A percentile compares a stretch with the other conserved stretches of the same genome.
Conservation (phyloP, 2,888 invertebrate genomes). For the Neoaliturus tenellus region DNA sequence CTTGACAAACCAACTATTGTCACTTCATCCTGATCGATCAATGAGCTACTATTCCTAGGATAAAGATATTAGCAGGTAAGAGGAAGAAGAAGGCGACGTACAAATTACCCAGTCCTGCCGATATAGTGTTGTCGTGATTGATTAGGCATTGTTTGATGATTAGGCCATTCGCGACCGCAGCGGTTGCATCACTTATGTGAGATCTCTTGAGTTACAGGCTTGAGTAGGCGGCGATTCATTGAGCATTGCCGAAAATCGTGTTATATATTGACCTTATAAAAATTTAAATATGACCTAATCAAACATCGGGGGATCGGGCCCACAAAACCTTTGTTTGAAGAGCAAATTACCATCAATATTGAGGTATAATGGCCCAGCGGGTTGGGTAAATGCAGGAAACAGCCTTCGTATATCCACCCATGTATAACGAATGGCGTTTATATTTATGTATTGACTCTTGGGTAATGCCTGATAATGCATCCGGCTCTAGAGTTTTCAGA, state of each 20-base stretch:
- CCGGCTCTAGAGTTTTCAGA: too few species aligned
- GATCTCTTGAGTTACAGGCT: not conserved
- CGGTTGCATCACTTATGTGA: not conserved
- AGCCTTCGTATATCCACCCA: slow-evolving; percentile 10
- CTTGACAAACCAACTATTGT: too few species aligned
- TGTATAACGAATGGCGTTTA: not conserved
- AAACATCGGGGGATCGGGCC: slow-evolving; percentile 23
- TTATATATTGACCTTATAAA: slow-evolving; percentile 31
- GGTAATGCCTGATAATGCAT: too few species aligned
- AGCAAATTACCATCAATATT: slow-evolving; percentile 30
- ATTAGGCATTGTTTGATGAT: slow-evolving; percentile 46
- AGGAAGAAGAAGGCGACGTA: slow-evolving; percentile 5
- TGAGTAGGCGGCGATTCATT: slow-evolving; percentile 31
- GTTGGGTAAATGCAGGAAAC: slow-evolving; percentile 20
- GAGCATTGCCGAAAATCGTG: slow-evolving; percentile 42
- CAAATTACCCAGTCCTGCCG: not conserved
- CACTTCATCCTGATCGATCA: not conserved
- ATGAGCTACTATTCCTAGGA: not conserved
- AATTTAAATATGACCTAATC: slow-evolving; percentile 49
- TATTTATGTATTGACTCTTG: not conserved
- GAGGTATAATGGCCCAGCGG: not conserved
- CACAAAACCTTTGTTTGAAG: slow-evolving; percentile 32
- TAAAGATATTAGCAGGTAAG: not conserved
- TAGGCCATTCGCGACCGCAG: slow-evolving; percentile 15
- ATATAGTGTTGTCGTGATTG: slow-evolving; percentile 32